Base-by-base conservation (phyloP, 2,797 vertebrate genomes). In the Stomatorhinus walkeri region DNA sequence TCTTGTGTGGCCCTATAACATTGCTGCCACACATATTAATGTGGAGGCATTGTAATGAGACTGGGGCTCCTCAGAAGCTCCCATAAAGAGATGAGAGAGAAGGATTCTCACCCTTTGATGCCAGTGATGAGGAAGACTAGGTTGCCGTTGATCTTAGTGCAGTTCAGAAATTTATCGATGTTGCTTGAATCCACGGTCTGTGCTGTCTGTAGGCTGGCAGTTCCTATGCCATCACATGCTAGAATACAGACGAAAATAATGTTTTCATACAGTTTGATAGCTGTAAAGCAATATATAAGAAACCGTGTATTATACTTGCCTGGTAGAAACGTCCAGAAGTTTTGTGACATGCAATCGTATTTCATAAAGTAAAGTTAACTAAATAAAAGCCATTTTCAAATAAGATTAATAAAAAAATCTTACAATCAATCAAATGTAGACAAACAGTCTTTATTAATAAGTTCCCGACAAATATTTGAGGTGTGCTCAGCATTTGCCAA, bases 111-210 rank as follows among this genome's bases (percentile, higher is more conserved):
- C 98, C 98, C 98, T 91, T 99, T 98, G 93, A 99, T 99, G 51
- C 98, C 98, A 49, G 98, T 99, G 92, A 99, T 98, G 87, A 99
- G 97, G 91, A 99, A 99, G 91, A 99, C 97, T 89, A 99, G 95
- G 94, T 99, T 99, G 90, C 98, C 98, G 84, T 99, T 99, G 95
- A 99, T 99, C 95, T 99, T 99, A 90, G 98, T 99, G 89, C 98
- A 99, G 95, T 99, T 99, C 91, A 97, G 93, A 93, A 99, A 99
- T 92, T 96, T 98, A 95, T 99, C 98, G 0, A 99, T 99, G 94
- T 99, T 99, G 93, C 95, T 99, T 92, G 98, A 98, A 94, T 99
- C 98, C 89, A 99, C 98, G 0, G 98, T 99, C 94, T 99, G 98
- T 89, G 97, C 97, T 0, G 94, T 89, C 93, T 97, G 96, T 51